These are phyloP conservation scores for Eilema griseolum DNA, from an alignment of 2,888 invertebrate species.

Conservation along the genomic window DNA sequence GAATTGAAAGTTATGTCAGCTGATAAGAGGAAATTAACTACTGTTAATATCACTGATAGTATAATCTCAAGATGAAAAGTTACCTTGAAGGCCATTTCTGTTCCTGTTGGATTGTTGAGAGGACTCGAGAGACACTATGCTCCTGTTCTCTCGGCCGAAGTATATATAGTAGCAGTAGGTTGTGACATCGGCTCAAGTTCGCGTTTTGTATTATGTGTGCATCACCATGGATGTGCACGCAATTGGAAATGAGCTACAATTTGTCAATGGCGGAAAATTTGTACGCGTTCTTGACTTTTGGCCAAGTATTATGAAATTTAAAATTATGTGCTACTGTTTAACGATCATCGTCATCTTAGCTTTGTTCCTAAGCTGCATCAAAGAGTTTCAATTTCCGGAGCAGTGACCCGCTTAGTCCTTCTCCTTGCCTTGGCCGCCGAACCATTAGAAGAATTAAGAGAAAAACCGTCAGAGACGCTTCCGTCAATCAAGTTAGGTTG, in stretches of 20 bases:
- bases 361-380: too few species aligned
- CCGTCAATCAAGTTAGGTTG: too few species aligned
- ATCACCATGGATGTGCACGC: slow-evolving; percentile 79
- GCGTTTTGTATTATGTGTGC: slow-evolving; percentile 78
- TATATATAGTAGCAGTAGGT: slow-evolving; percentile 76
- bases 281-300: slow-evolving; percentile 77
- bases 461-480: too few species aligned
- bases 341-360: background rate
- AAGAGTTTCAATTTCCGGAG: too few species aligned
- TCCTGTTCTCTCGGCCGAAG: slow-evolving; percentile 65
- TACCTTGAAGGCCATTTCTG: slow-evolving; percentile 83
- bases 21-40: background rate
- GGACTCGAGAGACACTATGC: slow-evolving; percentile 77
- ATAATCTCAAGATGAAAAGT: slow-evolving; percentile 27
- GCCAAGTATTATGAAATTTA: slow-evolving; percentile 76
- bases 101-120: slow-evolving; percentile 64
- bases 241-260: slow-evolving; percentile 83
- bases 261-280: slow-evolving; percentile 83
- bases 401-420: too few species aligned
- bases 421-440: too few species aligned
- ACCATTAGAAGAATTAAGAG: too few species aligned
- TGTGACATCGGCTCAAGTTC: slow-evolving; percentile 80
- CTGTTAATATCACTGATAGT: background rate
- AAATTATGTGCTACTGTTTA: slow-evolving; percentile 11
- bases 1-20: background rate